Base-by-base conservation (phyloP, 2,888 invertebrate species). In the Stictocephala bisonia region DNA sequence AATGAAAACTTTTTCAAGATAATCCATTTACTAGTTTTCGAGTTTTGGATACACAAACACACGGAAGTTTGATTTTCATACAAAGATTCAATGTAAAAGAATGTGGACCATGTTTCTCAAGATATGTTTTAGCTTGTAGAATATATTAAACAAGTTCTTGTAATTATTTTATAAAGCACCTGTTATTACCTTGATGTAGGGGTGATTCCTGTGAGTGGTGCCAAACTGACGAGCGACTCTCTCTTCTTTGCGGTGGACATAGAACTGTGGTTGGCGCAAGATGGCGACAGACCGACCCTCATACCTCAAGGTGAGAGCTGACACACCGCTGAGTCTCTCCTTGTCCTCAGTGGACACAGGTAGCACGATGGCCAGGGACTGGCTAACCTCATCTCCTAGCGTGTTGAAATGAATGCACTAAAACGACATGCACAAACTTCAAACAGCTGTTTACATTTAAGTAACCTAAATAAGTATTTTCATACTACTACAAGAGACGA, bases 331-430 rank as follows among this genome's bases (percentile, higher is more conserved):
- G 11, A 97, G 83, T 0, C 91, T 87, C 53, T 92, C 88, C 83
- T 96, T 97, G 76, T 92, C 89, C 11, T 85, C 87, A 0, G 89
- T 88, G 0, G 85, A 85, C 3, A 97, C 88, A 0, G 99, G 91
- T 75, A 99, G 86, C 2, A 99, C 98, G 75, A 99, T 94, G 0
- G 99, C 97, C 70, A 99, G 88, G 4, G 97, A 97, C 85, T 99
- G 99, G 84, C 96, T 99, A 50, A 93, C 87, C 78, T 94, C 93
- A 15, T 93, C 87, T 0, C 91, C 86, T 2, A 99, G 85, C 81
- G 94, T 94, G 82, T 96, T 95, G 80, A 98, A 96, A 84, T 99
- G 98, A 66, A 97, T 89, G 15, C 92, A 88, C 90, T 93, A 86
- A 56, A 82, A n/a, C n/a, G n/a, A n/a, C n/a, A n/a, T n/a, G n/a